These are phyloP conservation scores for Polylopha cassiicola DNA, from an alignment of 2,888 invertebrate genomes.

Conservation along the genomic window DNA sequence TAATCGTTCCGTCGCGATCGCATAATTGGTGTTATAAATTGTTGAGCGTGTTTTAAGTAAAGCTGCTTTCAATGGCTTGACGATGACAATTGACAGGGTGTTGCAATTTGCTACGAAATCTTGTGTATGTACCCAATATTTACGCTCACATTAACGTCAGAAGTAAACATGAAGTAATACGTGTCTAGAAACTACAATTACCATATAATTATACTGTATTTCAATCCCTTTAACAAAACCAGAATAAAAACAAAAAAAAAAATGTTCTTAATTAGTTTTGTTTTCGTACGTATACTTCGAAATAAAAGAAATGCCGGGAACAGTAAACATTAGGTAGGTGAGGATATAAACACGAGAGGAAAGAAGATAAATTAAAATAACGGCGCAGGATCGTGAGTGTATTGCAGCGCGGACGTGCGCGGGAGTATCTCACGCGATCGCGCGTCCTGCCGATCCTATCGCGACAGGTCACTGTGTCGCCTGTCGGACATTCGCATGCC, in stretches of 20 bases:
- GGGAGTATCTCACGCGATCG: conserved; percentile 63
- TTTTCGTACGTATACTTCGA: not conserved
- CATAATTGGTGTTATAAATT: conserved; percentile 56
- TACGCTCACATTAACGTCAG: no score
- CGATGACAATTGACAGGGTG: conserved; percentile 10
- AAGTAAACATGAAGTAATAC: no score
- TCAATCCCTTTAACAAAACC: no score
- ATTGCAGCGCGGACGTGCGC: conserved; percentile 46
- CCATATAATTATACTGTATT: no score
- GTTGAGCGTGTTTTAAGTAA: conserved; percentile 23
- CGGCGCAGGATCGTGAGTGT: conserved; percentile 33
- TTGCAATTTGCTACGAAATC: not conserved
- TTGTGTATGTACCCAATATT: no score
- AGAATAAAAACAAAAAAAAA: no score
- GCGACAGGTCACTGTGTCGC: conserved; percentile 57
- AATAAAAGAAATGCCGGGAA: conserved; percentile 9
- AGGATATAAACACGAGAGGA: conserved; percentile 24
- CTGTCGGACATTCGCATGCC: conserved; percentile 43
- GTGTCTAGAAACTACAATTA: no score
- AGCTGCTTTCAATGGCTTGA: conserved; percentile 22
- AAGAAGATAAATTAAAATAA: conserved; percentile 38
- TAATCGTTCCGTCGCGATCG: conserved; percentile 46
- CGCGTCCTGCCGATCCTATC: conserved; percentile 42
- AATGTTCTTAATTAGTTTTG: no score
- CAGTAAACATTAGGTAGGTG: conserved; percentile 15